Evolutionary conservation across 1,140 invertebrate species (phyloP).

Genomic region (Leptopilina clavipes): DNA sequence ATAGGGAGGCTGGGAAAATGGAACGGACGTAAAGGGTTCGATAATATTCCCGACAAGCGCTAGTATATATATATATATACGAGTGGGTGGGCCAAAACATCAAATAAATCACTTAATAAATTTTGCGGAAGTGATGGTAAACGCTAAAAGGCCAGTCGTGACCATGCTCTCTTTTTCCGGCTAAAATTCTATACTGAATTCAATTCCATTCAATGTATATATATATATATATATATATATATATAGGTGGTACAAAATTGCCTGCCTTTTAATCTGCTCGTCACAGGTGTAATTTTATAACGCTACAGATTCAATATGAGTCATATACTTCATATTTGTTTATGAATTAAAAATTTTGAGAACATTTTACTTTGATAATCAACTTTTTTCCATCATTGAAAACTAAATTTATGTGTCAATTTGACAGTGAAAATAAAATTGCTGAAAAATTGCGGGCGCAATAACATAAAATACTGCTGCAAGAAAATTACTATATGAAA

Average conservation of each 20-base stretch:
- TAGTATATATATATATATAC: neutral
- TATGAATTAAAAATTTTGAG: too few species aligned
- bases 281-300: neutral
- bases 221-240: too few species aligned
- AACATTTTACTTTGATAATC: too few species aligned
- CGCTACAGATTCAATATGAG: neutral
- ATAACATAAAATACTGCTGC: too few species aligned
- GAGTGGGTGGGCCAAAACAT: constrained; percentile 57
- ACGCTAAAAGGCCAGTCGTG: constrained; percentile 58
- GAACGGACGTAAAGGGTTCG: constrained; percentile 27
- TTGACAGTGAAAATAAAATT: too few species aligned
- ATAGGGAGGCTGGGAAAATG: constrained; percentile 41
- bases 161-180: constrained; percentile 36
- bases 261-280: constrained; percentile 8
- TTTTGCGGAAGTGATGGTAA: constrained; percentile 55
- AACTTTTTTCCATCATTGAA: too few species aligned
- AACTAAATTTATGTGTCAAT: too few species aligned
- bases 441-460: too few species aligned
- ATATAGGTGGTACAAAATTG: neutral
- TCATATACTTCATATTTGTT: neutral
- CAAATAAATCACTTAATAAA: constrained; percentile 67
- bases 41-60: constrained; percentile 6
- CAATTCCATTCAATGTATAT: constrained; percentile 1
- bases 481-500: too few species aligned
- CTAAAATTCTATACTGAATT: constrained; percentile 46